Base-by-base conservation (phyloP, 2,113 vertebrate species). In the Hemiscyllium ocellatum region DNA sequence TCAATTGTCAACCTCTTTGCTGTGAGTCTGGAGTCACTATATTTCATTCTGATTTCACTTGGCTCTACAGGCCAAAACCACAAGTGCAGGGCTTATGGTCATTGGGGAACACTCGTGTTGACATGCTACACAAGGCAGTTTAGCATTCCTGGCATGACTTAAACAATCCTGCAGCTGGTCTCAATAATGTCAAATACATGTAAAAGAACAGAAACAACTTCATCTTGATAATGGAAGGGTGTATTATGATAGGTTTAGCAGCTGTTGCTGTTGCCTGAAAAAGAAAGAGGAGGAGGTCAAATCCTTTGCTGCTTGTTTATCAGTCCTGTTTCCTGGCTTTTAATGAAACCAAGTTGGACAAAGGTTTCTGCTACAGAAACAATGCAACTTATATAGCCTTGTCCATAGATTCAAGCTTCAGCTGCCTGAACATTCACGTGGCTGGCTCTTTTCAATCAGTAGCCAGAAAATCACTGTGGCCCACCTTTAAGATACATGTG, bases 301-400 rank as follows among this genome's bases (percentile, higher is more conserved):
- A 95, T 95, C 68, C 42, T 95, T 95, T 95, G 69, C 94, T 52
- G 94, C 68, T 33, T 76, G 68, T 95, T 95, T 95, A 19, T 95
- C 69, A 70, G 69, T 1, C 42, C 69, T 76, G 42, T 47, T 95
- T 95, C 94, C 69, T 95, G 94, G 94, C 94, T 95, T 69, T 95
- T 42, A 95, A 26, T 72, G 94, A 72, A 95, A 95, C 68, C 33
- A 95, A 72, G 69, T 72, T 15, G 72, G 94, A 95, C 68, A 95
- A 95, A 52, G 37, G 22, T 94, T 94, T 68, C 29, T 66, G 69
- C 68, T 70, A 47, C 33, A 33, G 94, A 68, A 72, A 72, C 68
- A 72, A 50, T 69, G 68, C 33, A 52, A 47, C 94, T 72, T 15
- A 42, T n/a, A 76, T 29, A 72, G 69, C 37, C 47, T 72, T 47